Evolutionary conservation across 2,113 vertebrate species (phyloP).

Genomic region (Paradisaea rubra): DNA sequence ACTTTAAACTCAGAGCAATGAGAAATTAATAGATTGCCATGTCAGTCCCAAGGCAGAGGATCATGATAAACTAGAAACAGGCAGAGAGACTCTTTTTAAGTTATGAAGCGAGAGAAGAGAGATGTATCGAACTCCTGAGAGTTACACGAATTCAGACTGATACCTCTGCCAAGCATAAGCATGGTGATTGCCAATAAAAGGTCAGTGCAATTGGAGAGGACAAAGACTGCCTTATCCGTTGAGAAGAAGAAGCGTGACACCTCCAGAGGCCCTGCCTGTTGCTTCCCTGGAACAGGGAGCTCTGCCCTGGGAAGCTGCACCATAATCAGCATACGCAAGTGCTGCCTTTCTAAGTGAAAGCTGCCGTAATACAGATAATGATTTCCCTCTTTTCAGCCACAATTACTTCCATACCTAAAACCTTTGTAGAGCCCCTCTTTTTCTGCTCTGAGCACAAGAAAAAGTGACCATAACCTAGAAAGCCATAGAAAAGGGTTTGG

Average conservation of each 20-base stretch:
- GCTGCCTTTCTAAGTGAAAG: background rate
- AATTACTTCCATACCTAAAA: background rate
- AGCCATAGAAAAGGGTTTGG: background rate
- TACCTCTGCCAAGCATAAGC: background rate
- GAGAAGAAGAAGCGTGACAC: background rate
- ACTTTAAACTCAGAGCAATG: conserved; percentile 34
- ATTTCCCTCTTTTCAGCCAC: background rate
- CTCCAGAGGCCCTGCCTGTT: background rate
- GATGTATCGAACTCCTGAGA: background rate
- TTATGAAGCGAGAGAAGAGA: background rate
- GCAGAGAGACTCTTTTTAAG: background rate
- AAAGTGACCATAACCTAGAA: background rate
- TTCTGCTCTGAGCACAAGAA: background rate
- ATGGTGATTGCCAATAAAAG: background rate
- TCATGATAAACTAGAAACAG: conserved; percentile 37
- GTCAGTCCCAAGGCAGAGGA: conserved; percentile 39
- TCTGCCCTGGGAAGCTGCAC: background rate
- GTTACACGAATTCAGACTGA: background rate
- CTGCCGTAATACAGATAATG: background rate
- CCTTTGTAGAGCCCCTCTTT: background rate
- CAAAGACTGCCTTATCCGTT: background rate
- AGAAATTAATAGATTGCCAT: conserved; percentile 58
- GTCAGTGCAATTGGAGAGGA: background rate
- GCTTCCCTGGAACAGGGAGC: background rate
- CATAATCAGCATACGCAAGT: background rate